Evolutionary conservation across 2,113 vertebrate species (phyloP).

Genomic region (Mionectes macconnelli): DNA sequence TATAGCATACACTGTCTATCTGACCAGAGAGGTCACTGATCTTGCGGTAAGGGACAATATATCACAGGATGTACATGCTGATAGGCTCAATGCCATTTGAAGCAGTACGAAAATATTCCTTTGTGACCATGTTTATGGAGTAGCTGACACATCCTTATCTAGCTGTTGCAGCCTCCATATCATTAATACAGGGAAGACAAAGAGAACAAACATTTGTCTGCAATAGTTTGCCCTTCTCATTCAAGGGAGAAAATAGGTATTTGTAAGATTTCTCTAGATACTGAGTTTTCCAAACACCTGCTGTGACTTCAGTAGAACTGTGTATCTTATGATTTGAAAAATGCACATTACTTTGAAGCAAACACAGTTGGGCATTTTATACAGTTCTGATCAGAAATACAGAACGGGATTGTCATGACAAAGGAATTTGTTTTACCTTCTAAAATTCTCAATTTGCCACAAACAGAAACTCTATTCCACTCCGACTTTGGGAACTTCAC

Average conservation of each 20-base stretch:
- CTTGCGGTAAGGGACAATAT: conserved; percentile 43
- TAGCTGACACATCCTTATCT: conserved; percentile 50
- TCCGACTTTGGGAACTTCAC: background rate
- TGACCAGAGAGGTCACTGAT: conserved; percentile 50
- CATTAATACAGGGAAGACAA: conserved; percentile 6
- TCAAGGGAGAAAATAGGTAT: background rate
- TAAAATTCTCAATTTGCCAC: background rate
- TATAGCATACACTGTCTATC: background rate
- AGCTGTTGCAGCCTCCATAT: conserved; percentile 36
- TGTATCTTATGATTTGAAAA: background rate
- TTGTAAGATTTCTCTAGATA: background rate
- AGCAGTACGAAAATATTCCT: conserved; percentile 19
- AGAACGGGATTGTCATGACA: background rate
- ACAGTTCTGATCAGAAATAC: background rate
- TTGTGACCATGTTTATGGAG: conserved; percentile 24
- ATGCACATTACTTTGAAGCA: background rate
- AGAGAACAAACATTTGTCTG: background rate
- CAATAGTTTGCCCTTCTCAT: background rate
- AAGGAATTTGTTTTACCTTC: background rate
- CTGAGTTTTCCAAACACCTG: background rate
- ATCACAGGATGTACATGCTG: conserved; percentile 26
- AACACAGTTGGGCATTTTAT: background rate
- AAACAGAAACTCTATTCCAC: background rate
- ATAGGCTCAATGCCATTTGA: conserved; percentile 40
- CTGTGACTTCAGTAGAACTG: background rate